Conservation (phyloP, 2,888 invertebrate species). For the Proisotoma minuta region DNA sequence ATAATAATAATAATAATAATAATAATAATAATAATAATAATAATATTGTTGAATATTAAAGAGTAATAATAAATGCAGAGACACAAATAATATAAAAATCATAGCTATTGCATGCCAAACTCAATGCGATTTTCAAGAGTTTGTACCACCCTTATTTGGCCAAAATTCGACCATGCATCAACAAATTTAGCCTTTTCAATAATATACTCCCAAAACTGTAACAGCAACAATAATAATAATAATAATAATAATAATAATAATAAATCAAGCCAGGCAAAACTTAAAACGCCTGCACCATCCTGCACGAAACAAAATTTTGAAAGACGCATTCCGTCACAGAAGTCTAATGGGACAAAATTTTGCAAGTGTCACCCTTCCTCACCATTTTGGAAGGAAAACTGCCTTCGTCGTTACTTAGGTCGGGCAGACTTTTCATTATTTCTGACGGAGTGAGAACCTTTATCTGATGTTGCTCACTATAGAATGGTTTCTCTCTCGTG, state of each 20-base stretch:
- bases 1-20: neutral
- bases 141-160: too few species aligned
- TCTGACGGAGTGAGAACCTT: conserved; percentile 82
- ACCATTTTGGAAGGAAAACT: conserved; percentile 48
- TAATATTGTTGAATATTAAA: too few species aligned
- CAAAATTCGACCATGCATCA: too few species aligned
- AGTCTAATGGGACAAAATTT: too few species aligned
- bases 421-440: conserved; percentile 85
- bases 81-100: too few species aligned
- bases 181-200: too few species aligned
- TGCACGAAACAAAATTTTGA: too few species aligned
- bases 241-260: neutral
- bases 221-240: neutral
- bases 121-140: too few species aligned
- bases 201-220: too few species aligned
- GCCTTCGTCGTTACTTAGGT: conserved; percentile 65
- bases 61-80: too few species aligned
- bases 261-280: neutral
- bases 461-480: conserved; percentile 71
- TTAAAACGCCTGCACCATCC: neutral
- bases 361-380: conserved; percentile 53
- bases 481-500: conserved; percentile 8
- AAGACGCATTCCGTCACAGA: too few species aligned
- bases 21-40: neutral
- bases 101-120: too few species aligned